A percentile compares a stretch with the other conserved stretches of the same genome.
Evolutionary conservation across 2,888 invertebrate species (phyloP).

Genomic region (Tachina lurida): DNA sequence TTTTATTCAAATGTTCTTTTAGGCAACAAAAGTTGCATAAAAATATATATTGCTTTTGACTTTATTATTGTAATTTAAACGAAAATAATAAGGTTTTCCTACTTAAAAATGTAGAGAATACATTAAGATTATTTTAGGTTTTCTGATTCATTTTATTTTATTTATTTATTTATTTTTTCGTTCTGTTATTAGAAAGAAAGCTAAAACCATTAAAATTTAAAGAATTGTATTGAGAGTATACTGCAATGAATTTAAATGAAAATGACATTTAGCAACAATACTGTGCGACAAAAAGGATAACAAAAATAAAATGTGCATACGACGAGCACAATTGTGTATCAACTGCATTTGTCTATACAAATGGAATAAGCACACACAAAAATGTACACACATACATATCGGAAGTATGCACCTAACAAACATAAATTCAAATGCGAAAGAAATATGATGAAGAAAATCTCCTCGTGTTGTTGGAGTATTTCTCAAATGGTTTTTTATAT

Average conservation of each 20-base stretch:
- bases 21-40: neutral
- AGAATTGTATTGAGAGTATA: constrained; percentile 39
- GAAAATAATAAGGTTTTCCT: constrained; percentile 6
- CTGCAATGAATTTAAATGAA: constrained; percentile 72
- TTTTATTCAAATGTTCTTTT: constrained; percentile 19
- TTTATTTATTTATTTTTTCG: neutral
- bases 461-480: too few species aligned
- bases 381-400: constrained; percentile 13
- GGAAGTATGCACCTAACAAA: neutral
- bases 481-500: too few species aligned
- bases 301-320: constrained; percentile 47
- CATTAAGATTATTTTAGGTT: constrained; percentile 35
- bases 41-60: constrained; percentile 22
- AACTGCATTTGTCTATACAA: constrained; percentile 63
- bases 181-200: constrained; percentile 10
- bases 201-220: constrained; percentile 51
- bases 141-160: neutral
- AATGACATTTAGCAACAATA: constrained; percentile 71
- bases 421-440: neutral
- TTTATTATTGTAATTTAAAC: constrained; percentile 34
- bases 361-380: neutral
- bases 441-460: too few species aligned
- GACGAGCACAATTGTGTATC: constrained; percentile 50
- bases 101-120: constrained; percentile 31
- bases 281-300: constrained; percentile 35